Evolutionary conservation across 2,113 vertebrate species (phyloP).

Genomic region (Ia io): DNA sequence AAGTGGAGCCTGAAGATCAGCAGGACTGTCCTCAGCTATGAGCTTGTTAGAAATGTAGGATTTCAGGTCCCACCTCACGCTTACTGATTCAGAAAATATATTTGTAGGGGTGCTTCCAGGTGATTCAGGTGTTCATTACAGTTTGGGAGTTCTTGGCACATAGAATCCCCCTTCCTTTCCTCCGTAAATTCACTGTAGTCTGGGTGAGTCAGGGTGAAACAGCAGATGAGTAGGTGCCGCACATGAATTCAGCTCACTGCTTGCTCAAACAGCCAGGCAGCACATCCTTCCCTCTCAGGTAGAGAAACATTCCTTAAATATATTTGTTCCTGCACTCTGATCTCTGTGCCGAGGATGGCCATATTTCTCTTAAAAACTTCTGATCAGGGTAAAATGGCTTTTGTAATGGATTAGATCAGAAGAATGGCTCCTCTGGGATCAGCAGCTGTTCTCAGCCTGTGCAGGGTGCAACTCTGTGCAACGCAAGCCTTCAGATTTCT

Average conservation of each 20-base stretch:
- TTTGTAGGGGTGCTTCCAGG: neutral
- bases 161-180: neutral
- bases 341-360: neutral
- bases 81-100: neutral
- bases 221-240: rapidly evolving
- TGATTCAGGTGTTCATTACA: rapidly evolving
- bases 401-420: neutral
- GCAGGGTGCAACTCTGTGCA: neutral
- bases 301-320: neutral
- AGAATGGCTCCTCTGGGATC: neutral
- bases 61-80: neutral
- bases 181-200: neutral
- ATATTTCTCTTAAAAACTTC: neutral
- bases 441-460: neutral
- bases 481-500: neutral
- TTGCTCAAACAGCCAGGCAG: neutral
- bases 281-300: neutral
- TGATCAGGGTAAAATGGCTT: neutral
- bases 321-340: neutral
- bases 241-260: rapidly evolving
- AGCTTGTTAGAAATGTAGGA: neutral
- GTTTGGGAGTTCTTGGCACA: neutral
- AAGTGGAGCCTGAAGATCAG: no score
- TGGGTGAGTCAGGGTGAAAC: neutral
- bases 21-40: rapidly evolving